These are phyloP conservation scores for Tribolium madens DNA, from an alignment of 1,140 invertebrate species.

Conservation along the genomic window DNA sequence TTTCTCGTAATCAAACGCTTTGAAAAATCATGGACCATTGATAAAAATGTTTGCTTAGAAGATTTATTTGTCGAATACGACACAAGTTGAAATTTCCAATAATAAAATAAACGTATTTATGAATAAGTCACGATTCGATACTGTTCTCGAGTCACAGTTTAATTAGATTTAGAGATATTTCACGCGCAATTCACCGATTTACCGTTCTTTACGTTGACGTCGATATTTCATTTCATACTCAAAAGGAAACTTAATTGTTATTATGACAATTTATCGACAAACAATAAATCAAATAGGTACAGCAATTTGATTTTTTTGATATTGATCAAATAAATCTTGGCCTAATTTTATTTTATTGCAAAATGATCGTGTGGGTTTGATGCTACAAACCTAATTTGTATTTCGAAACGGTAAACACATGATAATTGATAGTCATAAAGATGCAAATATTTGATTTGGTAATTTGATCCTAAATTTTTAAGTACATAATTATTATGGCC, in stretches of 20 bases:
- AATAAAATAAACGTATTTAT: constrained; percentile 26
- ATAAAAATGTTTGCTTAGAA: constrained; percentile 25
- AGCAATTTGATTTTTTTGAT: background rate
- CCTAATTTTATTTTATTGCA: too few relatives aligned
- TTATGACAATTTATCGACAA: constrained; percentile 15
- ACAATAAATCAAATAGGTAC: background rate
- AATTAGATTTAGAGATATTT: constrained; percentile 41
- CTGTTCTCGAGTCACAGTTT: constrained; percentile 30
- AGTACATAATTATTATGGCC: background rate
- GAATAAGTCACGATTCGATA: constrained; percentile 19
- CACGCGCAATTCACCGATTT: constrained; percentile 4
- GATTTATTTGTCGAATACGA: constrained; percentile 4
- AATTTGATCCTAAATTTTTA: background rate
- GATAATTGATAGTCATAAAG: too few relatives aligned
- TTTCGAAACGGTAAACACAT: background rate
- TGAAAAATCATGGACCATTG: constrained; percentile 5
- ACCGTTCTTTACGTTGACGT: background rate
- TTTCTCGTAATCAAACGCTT: constrained; percentile 33
- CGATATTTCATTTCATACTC: constrained; percentile 12
- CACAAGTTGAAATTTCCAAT: constrained; percentile 31
- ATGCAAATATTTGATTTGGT: background rate
- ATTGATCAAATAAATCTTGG: too few relatives aligned
- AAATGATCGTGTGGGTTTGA: too few relatives aligned
- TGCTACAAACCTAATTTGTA: background rate
- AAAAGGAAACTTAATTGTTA: constrained; percentile 20